Conservation (phyloP, 2,888 invertebrate species). For the Rhagophthalmus giganteus region DNA sequence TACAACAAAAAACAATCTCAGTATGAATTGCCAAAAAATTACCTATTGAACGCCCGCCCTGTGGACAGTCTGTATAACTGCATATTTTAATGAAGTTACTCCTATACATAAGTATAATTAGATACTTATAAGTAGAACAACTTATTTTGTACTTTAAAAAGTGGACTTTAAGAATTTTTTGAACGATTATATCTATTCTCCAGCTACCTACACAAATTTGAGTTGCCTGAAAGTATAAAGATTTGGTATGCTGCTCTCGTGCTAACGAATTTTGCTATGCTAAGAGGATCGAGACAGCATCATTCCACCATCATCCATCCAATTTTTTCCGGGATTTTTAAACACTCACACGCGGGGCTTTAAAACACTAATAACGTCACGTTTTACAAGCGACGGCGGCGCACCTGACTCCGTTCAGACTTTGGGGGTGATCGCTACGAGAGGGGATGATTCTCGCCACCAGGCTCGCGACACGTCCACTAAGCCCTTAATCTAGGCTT, state of each 20-base stretch:
- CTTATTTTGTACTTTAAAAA: no score
- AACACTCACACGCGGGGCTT: slow-evolving; percentile 42
- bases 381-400: slow-evolving; percentile 43
- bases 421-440: slow-evolving; percentile 30
- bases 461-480: slow-evolving; percentile 51
- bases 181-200: no score
- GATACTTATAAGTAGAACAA: no score
- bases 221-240: no score
- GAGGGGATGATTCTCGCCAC: slow-evolving; percentile 43
- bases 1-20: no score
- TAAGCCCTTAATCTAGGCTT: slow-evolving; percentile 56
- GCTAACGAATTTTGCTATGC: slow-evolving; percentile 14
- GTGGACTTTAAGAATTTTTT: no score
- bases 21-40: no score
- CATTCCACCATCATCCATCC: slow-evolving; percentile 19
- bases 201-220: no score
- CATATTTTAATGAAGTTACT: no score
- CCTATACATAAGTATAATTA: no score
- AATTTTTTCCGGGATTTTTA: slow-evolving; percentile 40
- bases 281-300: slow-evolving; percentile 6
- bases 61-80: no score
- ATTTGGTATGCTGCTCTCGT: background rate
- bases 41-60: no score
- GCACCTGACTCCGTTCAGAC: slow-evolving; percentile 46
- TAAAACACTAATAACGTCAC: slow-evolving; percentile 50